Percentiles rank a stretch among this genome's conserved stretches.
Evolutionary conservation across 2,113 vertebrate species (phyloP).

Genomic region (Trochalopteron elliotii): DNA sequence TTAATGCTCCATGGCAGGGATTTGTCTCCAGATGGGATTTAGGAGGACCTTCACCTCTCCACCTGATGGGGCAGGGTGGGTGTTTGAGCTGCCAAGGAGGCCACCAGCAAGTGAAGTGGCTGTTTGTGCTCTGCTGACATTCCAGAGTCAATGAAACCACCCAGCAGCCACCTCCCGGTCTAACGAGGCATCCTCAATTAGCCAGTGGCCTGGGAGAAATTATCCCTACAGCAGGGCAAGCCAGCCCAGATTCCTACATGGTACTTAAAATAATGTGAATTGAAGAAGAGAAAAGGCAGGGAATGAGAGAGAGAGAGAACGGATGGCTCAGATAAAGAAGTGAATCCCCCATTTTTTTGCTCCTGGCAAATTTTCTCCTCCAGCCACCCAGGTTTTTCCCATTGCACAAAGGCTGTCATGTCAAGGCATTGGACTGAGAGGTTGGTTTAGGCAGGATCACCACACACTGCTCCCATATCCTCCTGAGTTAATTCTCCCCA

Average conservation of each 20-base stretch:
- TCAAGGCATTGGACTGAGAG: background rate
- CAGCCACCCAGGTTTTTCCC: background rate
- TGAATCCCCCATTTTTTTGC: background rate
- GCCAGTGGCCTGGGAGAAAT: background rate
- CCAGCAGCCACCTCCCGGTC: background rate
- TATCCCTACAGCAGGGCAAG: background rate
- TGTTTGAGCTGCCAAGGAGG: background rate
- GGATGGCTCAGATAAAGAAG: fast-evolving
- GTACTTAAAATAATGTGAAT: background rate
- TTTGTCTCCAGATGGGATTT: background rate
- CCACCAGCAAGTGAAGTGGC: fast-evolving
- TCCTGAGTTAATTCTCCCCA: background rate
- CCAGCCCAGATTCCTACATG: background rate
- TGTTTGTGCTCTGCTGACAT: background rate
- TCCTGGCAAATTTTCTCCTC: background rate
- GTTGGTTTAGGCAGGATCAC: background rate
- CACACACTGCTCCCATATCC: background rate
- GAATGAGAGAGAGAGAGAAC: background rate
- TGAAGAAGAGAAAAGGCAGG: background rate
- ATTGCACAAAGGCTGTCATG: background rate
- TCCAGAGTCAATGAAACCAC: background rate
- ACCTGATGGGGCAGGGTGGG: background rate
- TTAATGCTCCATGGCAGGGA: background rate
- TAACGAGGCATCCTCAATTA: background rate
- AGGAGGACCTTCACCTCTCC: background rate